A percentile compares a stretch with the other conserved stretches of the same genome.
Evolutionary conservation across 2,888 invertebrate species (phyloP).

Genomic region (Metalampra italica): DNA sequence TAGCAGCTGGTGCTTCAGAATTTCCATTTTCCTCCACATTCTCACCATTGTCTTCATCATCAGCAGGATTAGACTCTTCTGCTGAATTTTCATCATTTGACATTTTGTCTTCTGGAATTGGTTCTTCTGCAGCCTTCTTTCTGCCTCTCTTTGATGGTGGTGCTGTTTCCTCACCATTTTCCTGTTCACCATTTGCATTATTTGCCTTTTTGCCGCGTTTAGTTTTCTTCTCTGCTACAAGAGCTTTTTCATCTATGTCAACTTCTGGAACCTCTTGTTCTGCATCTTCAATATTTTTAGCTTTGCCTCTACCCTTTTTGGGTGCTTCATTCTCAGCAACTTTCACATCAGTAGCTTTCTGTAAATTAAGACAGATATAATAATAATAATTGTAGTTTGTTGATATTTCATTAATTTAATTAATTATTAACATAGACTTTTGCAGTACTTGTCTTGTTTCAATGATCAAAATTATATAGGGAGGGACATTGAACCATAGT

Average conservation of each 20-base stretch:
- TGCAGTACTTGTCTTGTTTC: not conserved
- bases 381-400: not conserved
- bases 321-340: slow-evolving; percentile 49
- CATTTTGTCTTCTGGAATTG: slow-evolving; percentile 32
- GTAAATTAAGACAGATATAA: slow-evolving; percentile 37
- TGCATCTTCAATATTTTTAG: slow-evolving; percentile 40
- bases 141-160: slow-evolving; percentile 53
- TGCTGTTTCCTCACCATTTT: slow-evolving; percentile 42
- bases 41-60: slow-evolving; percentile 40
- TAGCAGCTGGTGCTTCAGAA: slow-evolving; percentile 22
- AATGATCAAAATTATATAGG: too few relatives aligned
- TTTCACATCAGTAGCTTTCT: slow-evolving; percentile 62
- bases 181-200: slow-evolving; percentile 23
- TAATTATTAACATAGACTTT: not conserved
- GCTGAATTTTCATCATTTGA: slow-evolving; percentile 43
- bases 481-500: too few relatives aligned
- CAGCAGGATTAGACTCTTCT: slow-evolving; percentile 37
- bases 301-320: slow-evolving; percentile 60
- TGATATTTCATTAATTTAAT: not conserved
- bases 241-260: slow-evolving; percentile 25
- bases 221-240: slow-evolving; percentile 35
- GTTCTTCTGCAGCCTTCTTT: slow-evolving; percentile 49
- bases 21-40: slow-evolving; percentile 46
- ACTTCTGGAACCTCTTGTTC: slow-evolving; percentile 31
- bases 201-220: slow-evolving; percentile 56